Percentiles rank a stretch among this genome's conserved stretches.
These are phyloP conservation scores for Tachycineta bicolor DNA, from an alignment of 2,113 vertebrate genomes.

Conservation along the genomic window DNA sequence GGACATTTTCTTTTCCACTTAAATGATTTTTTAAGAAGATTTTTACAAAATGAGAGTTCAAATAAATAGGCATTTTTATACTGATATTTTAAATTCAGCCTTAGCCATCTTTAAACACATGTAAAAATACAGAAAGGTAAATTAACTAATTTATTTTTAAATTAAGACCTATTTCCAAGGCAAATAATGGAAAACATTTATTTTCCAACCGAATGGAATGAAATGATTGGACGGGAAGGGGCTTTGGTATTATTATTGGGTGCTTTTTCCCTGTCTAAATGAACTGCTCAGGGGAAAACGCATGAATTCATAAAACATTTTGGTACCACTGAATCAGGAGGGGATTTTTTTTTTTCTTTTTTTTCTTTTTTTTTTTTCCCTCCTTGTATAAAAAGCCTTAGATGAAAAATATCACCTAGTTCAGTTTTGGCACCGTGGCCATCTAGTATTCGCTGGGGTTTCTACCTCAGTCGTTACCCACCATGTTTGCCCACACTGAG, in stretches of 20 bases:
- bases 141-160: conserved; percentile 63
- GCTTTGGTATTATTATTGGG: conserved; percentile 62
- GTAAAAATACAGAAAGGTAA: conserved; percentile 50
- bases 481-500: background rate
- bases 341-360: background rate
- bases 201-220: conserved; percentile 47
- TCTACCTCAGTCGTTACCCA: background rate
- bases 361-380: background rate
- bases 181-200: conserved; percentile 59
- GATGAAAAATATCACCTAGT: conserved; percentile 8
- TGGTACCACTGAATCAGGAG: conserved; percentile 6
- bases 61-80: conserved; percentile 24
- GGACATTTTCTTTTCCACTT: background rate
- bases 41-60: background rate
- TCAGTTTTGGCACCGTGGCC: background rate
- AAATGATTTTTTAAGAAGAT: background rate
- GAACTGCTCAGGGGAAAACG: conserved; percentile 14
- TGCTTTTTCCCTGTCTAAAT: conserved; percentile 37
- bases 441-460: background rate
- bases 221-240: conserved; percentile 15
- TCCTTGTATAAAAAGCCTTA: background rate
- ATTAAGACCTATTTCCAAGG: conserved; percentile 49
- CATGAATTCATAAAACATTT: conserved; percentile 28
- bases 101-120: conserved; percentile 35
- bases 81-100: background rate